Base-by-base conservation (phyloP, 2,888 invertebrate genomes). In the Nasonia oneida region DNA sequence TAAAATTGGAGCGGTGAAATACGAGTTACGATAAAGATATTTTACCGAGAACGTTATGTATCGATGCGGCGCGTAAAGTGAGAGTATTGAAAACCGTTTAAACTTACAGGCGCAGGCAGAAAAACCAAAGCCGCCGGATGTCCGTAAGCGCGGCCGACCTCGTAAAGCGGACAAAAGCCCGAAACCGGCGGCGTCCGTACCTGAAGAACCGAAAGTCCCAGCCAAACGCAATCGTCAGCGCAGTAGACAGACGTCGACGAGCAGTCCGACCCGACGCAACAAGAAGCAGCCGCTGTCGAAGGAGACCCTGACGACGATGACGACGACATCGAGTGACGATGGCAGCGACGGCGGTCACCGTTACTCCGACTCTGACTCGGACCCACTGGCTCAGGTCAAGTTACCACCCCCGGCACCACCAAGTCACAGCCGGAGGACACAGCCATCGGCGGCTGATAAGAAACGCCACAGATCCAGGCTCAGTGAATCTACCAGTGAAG, bases 71-170 rank as follows among this genome's bases (percentile, higher is more conserved):
- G 42, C 12, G 47, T 15, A 14, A 29, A 47, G 5, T 2, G 0
- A 61, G 6, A 61, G 2, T 61, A 61, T 8, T n/a, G 8, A 61
- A 8, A 8, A 23, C 29, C 39, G 33, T 8, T n/a, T 1, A 29
- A 33, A 10, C 10, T 14, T 23, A 0, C 86, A 89, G 42, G 77
- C 84, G 82, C 91, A 92, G 80, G 88, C 88, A n/a, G 91, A 92
- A 29, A 91, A 92, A 85, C 90, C 92, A 87, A 95, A 95, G 90
- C 91, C 90, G 15, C 90, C 90, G 53, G 92, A 93, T 82, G 90
- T 89, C 1, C 90, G 90, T 67, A 92, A 92, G 88, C 94, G 95
- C 33, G 95, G 95, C 0, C 93, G 95, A 76, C 95, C 95, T 10
- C 94, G 94, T 3, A 95, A 95, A 89, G 90, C 92, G 29, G 93